Evolutionary conservation across 2,797 vertebrate genomes (phyloP), one percentile per base, ranked within the genome.

Genomic region (Rhyacichthys aspro): DNA sequence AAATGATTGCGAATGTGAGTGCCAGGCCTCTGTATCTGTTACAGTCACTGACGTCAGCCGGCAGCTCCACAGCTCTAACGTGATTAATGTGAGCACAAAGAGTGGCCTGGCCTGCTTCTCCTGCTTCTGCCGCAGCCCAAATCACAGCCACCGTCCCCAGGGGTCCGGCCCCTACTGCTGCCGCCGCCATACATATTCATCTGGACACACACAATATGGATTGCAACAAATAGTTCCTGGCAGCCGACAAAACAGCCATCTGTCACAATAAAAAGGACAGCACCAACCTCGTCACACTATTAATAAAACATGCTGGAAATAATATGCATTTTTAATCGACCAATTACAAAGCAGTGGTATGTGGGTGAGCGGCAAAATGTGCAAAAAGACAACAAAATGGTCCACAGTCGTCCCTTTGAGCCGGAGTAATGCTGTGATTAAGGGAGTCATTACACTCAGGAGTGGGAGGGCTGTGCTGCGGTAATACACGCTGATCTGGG

Each of bases 271-370:
- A 74, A 58, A 59, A 16, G 17, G 57, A 0, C 16, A 63, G 72
- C 78, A 72, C 72, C 66, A 79, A 79, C 70, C 68, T 76, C 72
- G 82, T 88, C 68, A 63, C 82, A 80, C 39, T 70, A 80, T 90
- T 78, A 88, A 85, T 90, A 83, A 88, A 79, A 84, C 75, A 88
- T 86, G 67, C 59, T 78, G 76, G 76, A 74, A 86, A 86, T 75
- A 86, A 72, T 73, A 79, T 86, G 71, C 49, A 89, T 89, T 84
- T 82, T 86, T 87, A 86, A 92, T 89, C 44, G 74, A 42, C 33
- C 73, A 70, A 79, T 81, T 83, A 76, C 47, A 78, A 79, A 76
- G 44, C 59, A 52, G 56, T 70, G 52, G 70, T 61, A 70, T 32
- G 60, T 43, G 34, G 70, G 57, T 49, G 63, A 52, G 67, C 67